Evolutionary conservation across 2,797 vertebrate species (phyloP).

Genomic region (Gobionotothen gibberifrons): DNA sequence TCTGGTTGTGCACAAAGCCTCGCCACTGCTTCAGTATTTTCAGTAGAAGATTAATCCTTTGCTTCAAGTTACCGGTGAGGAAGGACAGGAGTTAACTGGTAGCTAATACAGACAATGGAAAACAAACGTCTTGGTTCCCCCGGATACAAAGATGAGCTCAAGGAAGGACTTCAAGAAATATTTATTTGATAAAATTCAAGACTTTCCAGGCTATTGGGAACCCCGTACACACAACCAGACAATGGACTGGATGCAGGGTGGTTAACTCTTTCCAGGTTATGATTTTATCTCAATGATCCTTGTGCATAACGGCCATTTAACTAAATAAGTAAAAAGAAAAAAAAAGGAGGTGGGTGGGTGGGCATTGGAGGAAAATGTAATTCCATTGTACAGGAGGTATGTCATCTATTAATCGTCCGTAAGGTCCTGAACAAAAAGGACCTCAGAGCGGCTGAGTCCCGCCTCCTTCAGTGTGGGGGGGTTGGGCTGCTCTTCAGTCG

Average conservation of each 20-base stretch:
- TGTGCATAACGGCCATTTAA: slow-evolving; percentile 91
- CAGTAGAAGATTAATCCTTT: slow-evolving; percentile 45
- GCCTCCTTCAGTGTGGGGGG: slow-evolving; percentile 97
- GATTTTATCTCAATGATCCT: slow-evolving; percentile 88
- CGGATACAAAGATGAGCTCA: slow-evolving; percentile 67
- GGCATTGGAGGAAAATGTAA: slow-evolving; percentile 60
- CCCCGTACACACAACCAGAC: slow-evolving; percentile 79
- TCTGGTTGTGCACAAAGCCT: slow-evolving; percentile 56
- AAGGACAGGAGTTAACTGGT: slow-evolving; percentile 44
- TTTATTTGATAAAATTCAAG: slow-evolving; percentile 84
- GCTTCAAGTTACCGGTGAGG: slow-evolving; percentile 48
- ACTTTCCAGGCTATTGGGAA: slow-evolving; percentile 84
- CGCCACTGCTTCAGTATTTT: slow-evolving; percentile 57
- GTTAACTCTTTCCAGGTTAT: slow-evolving; percentile 83
- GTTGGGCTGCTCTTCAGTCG: slow-evolving; percentile 93
- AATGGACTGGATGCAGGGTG: slow-evolving; percentile 72
- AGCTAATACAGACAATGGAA: slow-evolving; percentile 47
- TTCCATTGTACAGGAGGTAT: slow-evolving; percentile 73
- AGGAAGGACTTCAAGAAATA: slow-evolving; percentile 76
- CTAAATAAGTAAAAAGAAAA: slow-evolving; percentile 80
- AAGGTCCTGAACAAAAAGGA: slow-evolving; percentile 99
- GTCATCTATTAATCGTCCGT: slow-evolving; percentile 95
- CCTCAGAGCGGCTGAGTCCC: slow-evolving; percentile 97
- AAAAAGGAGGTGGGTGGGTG: slow-evolving; percentile 38
- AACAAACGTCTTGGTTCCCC: slow-evolving; percentile 40